Percentiles rank a stretch among this genome's conserved stretches.
These are phyloP conservation scores for Pterophyllum scalare DNA, from an alignment of 2,113 vertebrate genomes.

Conservation along the genomic window DNA sequence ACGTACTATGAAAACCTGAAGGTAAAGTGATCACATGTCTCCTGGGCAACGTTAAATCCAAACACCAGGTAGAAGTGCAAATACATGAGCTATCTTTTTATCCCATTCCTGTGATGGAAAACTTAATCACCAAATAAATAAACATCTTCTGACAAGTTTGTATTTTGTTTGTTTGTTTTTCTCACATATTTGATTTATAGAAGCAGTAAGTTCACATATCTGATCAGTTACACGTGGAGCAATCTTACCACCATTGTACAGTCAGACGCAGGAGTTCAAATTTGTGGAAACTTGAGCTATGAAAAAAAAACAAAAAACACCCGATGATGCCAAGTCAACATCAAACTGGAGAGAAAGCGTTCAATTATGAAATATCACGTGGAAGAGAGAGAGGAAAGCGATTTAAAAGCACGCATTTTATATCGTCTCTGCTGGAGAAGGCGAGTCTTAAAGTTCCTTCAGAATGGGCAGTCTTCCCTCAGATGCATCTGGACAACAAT, in stretches of 20 bases:
- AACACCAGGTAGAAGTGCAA: not conserved
- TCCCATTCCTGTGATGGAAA: not conserved
- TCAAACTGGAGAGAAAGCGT: slow-evolving; percentile 61
- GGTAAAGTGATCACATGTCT: not conserved
- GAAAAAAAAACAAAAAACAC: not conserved
- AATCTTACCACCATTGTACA: not conserved
- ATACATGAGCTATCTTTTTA: not conserved
- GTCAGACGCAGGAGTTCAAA: slow-evolving; percentile 18
- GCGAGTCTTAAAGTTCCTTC: slow-evolving; percentile 77
- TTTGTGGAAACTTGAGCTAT: slow-evolving; percentile 40
- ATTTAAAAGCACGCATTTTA: slow-evolving; percentile 84
- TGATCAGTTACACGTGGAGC: not conserved
- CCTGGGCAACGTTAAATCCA: not conserved
- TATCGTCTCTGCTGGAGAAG: slow-evolving; percentile 69
- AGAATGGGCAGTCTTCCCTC: slow-evolving; percentile 78
- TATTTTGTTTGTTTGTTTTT: not conserved
- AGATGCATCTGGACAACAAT: slow-evolving; percentile 74
- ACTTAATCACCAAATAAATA: not conserved
- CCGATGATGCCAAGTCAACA: slow-evolving; percentile 32
- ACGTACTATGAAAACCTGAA: slow-evolving; percentile 22
- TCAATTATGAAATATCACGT: slow-evolving; percentile 84
- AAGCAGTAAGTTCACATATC: not conserved
- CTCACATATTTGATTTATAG: not conserved
- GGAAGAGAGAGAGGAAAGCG: slow-evolving; percentile 74
- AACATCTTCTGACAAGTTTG: not conserved